A percentile compares a stretch with the other conserved stretches of the same genome.
Conservation (phyloP, 2,113 vertebrate species). For the Chlamydotis undulata region DNA sequence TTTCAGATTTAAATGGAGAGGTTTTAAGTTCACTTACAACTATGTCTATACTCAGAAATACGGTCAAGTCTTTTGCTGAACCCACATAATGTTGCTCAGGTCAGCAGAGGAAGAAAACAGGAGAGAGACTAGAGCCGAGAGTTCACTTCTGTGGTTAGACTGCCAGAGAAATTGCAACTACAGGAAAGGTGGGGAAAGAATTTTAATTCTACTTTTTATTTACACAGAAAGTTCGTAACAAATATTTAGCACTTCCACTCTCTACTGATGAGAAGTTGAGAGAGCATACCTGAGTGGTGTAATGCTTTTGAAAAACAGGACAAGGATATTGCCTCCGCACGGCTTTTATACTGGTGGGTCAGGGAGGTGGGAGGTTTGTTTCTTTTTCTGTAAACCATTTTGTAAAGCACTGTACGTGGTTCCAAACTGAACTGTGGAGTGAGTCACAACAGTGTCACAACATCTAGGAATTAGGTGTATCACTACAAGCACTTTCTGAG, state of each 20-base stretch:
- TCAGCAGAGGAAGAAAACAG: neutral
- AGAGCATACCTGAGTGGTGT: rapidly evolving
- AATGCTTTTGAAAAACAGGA: neutral
- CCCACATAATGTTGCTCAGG: neutral
- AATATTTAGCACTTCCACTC: neutral
- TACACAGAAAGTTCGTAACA: neutral
- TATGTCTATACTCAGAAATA: neutral
- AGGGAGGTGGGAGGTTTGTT: neutral
- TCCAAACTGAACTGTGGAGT: neutral
- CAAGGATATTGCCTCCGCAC: neutral
- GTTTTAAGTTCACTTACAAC: neutral
- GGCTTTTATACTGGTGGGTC: neutral
- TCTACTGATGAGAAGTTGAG: neutral
- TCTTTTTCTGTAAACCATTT: neutral
- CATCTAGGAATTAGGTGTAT: neutral
- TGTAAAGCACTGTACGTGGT: too few species aligned
- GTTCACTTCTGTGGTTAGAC: rapidly evolving
- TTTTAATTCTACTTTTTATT: neutral
- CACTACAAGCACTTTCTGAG: neutral
- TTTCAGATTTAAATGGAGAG: neutral
- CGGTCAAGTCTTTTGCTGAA: neutral
- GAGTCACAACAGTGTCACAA: neutral
- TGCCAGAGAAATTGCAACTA: neutral
- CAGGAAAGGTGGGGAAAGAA: neutral
- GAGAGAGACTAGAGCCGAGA: neutral